phyloP scores from a whole-genome alignment of 2,888 invertebrate species.

The Helicoverpa assulta region DNA sequence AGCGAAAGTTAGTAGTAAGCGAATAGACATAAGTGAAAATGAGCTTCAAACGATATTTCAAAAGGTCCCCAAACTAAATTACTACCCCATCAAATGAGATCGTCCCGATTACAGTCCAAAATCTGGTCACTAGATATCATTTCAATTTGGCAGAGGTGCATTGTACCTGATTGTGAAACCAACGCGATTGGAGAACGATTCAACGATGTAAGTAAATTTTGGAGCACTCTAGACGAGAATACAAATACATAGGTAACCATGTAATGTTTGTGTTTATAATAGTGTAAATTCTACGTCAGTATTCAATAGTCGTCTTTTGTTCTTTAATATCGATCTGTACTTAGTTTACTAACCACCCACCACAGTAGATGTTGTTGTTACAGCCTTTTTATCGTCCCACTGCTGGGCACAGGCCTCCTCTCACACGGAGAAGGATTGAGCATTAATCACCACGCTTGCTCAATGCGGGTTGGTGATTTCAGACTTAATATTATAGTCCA shows the following conservation, averaged over 20 bases:
- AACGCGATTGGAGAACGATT: conserved; percentile 34
- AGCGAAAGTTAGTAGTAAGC: not conserved
- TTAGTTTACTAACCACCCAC: too few relatives aligned
- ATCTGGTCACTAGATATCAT: conserved; percentile 43
- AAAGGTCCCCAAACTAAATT: not conserved
- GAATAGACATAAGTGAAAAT: not conserved
- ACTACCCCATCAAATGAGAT: not conserved
- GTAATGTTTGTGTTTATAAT: not conserved
- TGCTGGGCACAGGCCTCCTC: too few relatives aligned
- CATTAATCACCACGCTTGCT: too few relatives aligned
- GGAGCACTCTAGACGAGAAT: not conserved
- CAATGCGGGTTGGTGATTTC: too few relatives aligned
- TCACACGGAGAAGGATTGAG: too few relatives aligned
- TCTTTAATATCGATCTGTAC: too few relatives aligned
- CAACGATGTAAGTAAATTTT: conserved; percentile 40
- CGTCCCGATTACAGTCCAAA: conserved; percentile 19
- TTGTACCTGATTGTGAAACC: conserved; percentile 38
- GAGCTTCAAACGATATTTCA: not conserved
- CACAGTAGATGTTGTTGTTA: too few relatives aligned
- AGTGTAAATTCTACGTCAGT: not conserved
- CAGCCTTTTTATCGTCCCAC: too few relatives aligned
- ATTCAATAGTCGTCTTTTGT: too few relatives aligned
- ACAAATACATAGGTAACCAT: not conserved
- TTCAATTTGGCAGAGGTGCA: conserved; percentile 53
- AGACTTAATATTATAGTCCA: too few relatives aligned